A percentile compares a stretch with the other conserved stretches of the same genome.
Conservation (phyloP, 2,797 vertebrate species). For the Crocodylus rhombifer region DNA sequence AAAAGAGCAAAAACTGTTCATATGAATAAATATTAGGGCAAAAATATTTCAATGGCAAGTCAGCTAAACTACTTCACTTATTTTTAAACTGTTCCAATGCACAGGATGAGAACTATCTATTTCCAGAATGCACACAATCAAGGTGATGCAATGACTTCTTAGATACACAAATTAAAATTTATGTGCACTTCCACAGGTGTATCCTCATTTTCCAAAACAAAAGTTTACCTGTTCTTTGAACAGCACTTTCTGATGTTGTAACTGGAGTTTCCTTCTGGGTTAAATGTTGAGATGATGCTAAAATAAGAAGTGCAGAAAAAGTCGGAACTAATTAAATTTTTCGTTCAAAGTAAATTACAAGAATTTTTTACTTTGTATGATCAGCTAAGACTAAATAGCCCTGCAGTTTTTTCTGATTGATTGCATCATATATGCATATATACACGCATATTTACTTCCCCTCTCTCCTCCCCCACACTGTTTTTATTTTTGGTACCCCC, state of each 20-base stretch:
- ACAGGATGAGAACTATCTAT: background rate
- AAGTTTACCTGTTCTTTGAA: conserved; percentile 83
- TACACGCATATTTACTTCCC: background rate
- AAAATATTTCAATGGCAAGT: background rate
- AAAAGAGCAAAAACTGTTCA: background rate
- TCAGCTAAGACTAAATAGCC: background rate
- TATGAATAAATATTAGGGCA: background rate
- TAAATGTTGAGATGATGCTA: conserved; percentile 81
- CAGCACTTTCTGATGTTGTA: conserved; percentile 79
- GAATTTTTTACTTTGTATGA: background rate
- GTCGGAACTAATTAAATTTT: conserved; percentile 51
- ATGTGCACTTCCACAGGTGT: background rate
- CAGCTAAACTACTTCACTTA: background rate
- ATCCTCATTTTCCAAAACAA: conserved; percentile 43
- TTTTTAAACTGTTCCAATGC: background rate
- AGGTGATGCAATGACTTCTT: background rate
- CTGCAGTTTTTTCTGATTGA: background rate
- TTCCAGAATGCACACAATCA: no score
- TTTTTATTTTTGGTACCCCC: no score
- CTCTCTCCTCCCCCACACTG: background rate
- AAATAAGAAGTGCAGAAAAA: conserved; percentile 64
- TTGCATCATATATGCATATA: background rate
- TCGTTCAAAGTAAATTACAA: conserved; percentile 59
- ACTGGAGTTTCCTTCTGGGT: conserved; percentile 81
- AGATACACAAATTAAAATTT: background rate